Base-by-base conservation (phyloP, 2,797 vertebrate genomes). In the Cyprinella venusta region DNA sequence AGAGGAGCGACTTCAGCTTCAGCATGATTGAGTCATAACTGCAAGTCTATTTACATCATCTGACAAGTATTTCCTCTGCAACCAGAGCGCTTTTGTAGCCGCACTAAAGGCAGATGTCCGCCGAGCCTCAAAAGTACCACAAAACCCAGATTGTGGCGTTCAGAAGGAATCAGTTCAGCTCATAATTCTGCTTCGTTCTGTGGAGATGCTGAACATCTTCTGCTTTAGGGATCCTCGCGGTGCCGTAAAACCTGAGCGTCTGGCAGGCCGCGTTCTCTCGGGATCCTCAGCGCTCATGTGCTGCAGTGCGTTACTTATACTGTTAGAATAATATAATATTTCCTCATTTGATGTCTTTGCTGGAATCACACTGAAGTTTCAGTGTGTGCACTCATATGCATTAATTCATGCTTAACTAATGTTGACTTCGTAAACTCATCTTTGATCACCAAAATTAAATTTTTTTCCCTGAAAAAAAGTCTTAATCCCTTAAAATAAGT, bases 81-180 rank as follows among this genome's bases (percentile, higher is more conserved):
- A 86, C 79, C 80, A 76, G 48, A 86, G 65, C 82, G 79, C 86
- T 89, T 85, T 85, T 87, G 81, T 84, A 85, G 79, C 64, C 54
- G 61, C 84, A 80, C 81, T 87, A 74, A 86, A 86, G 83, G 82
- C 36, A 83, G 69, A 88, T 69, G 78, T 86, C 88, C 89, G 86
- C 65, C 69, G 15, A 83, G 83, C 75, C 90, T 92, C 90, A 89
- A 77, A 91, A 72, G 85, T 69, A 86, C 76, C 81, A 42, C 67
- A 65, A 36, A 80, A 74, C 80, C 86, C 79, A 81, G 83, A 69
- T 88, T 86, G 79, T 82, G 88, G 91, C 86, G 87, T 85, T 38
- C 83, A 79, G 80, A 84, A 87, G 86, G 85, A 85, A 85, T 72
- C 85, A 90, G 88, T 92, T 91, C 86, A 84, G 85, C 89, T 88